phyloP scores from a whole-genome alignment of 2,888 invertebrate genomes.

The Tolmerus cingulatus region DNA sequence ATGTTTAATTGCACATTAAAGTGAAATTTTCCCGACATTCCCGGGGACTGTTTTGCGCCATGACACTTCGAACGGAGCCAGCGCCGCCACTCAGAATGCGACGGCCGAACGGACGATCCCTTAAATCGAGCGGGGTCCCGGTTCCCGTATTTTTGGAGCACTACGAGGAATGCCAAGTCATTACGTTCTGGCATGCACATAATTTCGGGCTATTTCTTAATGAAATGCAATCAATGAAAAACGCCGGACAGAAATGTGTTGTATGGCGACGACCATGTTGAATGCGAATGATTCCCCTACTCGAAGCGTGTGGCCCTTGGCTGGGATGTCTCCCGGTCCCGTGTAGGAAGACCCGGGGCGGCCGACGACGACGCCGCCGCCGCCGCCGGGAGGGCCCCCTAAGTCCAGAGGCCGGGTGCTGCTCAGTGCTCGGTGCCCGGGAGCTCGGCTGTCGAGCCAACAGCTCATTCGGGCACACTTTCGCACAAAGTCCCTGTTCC shows the following conservation, averaged over 20 bases:
- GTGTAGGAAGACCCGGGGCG: background rate
- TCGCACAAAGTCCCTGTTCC: background rate
- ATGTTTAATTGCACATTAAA: background rate
- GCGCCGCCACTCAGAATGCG: background rate
- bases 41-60: background rate
- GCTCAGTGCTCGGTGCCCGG: background rate
- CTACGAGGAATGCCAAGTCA: slow-evolving; percentile 33
- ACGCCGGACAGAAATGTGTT: background rate
- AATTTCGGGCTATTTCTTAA: slow-evolving; percentile 28
- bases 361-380: background rate
- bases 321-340: background rate
- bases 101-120: background rate
- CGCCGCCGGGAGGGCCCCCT: background rate
- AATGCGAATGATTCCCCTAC: background rate
- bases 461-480: background rate
- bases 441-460: background rate
- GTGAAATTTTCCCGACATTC: background rate
- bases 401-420: background rate
- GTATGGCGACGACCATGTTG: background rate
- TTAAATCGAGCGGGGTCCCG: background rate
- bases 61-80: background rate
- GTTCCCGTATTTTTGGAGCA: slow-evolving; percentile 21
- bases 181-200: slow-evolving; percentile 32
- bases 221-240: slow-evolving; percentile 41
- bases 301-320: background rate